Evolutionary conservation across 2,888 invertebrate species (phyloP).

Genomic region (Tachina lurida): DNA sequence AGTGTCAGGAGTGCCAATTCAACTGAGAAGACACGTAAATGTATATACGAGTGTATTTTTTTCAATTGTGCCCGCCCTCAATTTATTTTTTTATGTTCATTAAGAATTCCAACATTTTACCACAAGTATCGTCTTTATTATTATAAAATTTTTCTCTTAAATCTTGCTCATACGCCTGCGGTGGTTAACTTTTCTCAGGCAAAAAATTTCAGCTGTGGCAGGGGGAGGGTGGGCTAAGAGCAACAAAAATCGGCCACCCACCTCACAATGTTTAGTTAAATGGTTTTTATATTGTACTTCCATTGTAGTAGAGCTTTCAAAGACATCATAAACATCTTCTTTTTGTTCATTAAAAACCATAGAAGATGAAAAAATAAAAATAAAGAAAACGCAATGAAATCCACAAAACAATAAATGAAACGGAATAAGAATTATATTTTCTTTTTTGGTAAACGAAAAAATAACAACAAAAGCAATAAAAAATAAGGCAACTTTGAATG

Average conservation of each 20-base stretch:
- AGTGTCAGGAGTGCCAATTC: constrained; percentile 9
- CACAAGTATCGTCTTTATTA: constrained; percentile 15
- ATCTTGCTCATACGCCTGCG: constrained; percentile 10
- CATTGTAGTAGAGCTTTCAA: constrained; percentile 63
- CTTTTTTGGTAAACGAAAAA: constrained; percentile 61
- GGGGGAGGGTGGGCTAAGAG: not conserved
- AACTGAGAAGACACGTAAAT: not conserved
- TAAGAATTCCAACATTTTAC: constrained; percentile 21
- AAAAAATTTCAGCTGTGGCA: not conserved
- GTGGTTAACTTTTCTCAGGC: constrained; percentile 41
- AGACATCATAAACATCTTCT: constrained; percentile 44
- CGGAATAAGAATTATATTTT: constrained; percentile 25
- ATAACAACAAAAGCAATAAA: constrained; percentile 50
- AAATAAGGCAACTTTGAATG: constrained; percentile 61
- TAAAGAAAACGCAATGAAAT: constrained; percentile 48
- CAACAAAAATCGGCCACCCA: constrained; percentile 62
- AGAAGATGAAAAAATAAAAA: not conserved
- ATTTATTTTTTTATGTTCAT: constrained; percentile 10
- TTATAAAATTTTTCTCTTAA: constrained; percentile 18
- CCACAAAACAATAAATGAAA: constrained; percentile 62
- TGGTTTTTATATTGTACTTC: constrained; percentile 59
- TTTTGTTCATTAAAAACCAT: constrained; percentile 39
- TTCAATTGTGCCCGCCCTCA: constrained; percentile 55
- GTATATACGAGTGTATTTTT: not conserved
- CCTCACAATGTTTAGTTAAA: constrained; percentile 64